Conservation (phyloP, 2,888 invertebrate species). For the Drosophila maculinotata region DNA sequence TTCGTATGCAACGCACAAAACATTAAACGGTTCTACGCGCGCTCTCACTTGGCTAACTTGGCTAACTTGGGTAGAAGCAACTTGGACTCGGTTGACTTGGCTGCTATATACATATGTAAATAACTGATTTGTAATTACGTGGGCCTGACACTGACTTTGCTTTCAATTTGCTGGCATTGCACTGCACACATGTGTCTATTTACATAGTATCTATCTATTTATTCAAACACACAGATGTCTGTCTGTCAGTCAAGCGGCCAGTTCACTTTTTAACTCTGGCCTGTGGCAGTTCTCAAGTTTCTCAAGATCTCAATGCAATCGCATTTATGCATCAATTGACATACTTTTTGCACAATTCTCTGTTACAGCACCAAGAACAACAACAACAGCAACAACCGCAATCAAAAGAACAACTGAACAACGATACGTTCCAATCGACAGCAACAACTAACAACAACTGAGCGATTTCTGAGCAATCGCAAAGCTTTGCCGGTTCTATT, state of each 20-base stretch:
- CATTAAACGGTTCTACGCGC: slow-evolving; percentile 48
- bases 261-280: slow-evolving; percentile 48
- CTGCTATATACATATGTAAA: slow-evolving; percentile 5
- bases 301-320: slow-evolving; percentile 10
- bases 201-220: not conserved
- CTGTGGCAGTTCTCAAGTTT: not conserved
- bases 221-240: not conserved
- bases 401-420: not conserved
- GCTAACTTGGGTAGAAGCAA: not conserved
- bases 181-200: not conserved
- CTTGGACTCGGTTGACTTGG: slow-evolving; percentile 16
- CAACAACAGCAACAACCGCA: slow-evolving; percentile 3
- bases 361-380: slow-evolving; percentile 21
- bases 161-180: slow-evolving; percentile 16
- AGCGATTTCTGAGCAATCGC: too few relatives aligned
- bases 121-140: slow-evolving; percentile 31
- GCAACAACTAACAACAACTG: slow-evolving; percentile 50
- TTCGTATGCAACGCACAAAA: slow-evolving; percentile 69
- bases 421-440: slow-evolving; percentile 33
- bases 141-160: slow-evolving; percentile 54
- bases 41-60: slow-evolving; percentile 28
- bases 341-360: slow-evolving; percentile 48
- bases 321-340: slow-evolving; percentile 36
- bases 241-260: slow-evolving; percentile 23
- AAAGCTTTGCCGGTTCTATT: slow-evolving; percentile 40